A percentile compares a stretch with the other conserved stretches of the same genome.
Conservation (phyloP, 2,113 vertebrate genomes). For the Arvicanthis niloticus region DNA sequence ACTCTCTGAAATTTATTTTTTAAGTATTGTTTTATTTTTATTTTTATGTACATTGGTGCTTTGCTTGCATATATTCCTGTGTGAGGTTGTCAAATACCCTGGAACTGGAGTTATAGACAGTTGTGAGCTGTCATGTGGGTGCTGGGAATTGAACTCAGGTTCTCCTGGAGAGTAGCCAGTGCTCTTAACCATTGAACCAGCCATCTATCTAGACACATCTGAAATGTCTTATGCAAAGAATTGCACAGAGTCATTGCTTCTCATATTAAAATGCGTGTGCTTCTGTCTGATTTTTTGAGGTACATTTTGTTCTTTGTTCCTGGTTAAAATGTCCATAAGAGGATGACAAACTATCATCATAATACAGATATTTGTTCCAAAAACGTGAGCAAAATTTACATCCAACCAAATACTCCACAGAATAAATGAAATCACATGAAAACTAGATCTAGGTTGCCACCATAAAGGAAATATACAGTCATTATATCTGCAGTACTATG, state of each 20-base stretch:
- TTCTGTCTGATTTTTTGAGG: slow-evolving; percentile 29
- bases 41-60: neutral
- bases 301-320: slow-evolving; percentile 30
- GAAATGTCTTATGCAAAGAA: slow-evolving; percentile 29
- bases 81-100: too few species aligned
- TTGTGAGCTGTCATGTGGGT: too few species aligned
- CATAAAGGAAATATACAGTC: slow-evolving; percentile 28
- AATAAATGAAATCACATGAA: slow-evolving; percentile 52
- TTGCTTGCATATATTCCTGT: too few species aligned
- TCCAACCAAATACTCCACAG: neutral
- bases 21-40: neutral
- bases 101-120: too few species aligned
- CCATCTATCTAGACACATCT: neutral
- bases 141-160: too few species aligned
- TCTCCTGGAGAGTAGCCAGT: too few species aligned
- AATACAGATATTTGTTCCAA: slow-evolving; percentile 50
- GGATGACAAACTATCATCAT: neutral
- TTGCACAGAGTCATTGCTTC: neutral
- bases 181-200: too few species aligned
- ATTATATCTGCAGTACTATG: neutral
- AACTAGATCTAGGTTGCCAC: neutral
- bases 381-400: slow-evolving; percentile 39
- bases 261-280: slow-evolving; percentile 55
- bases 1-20: slow-evolving; percentile 12
- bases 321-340: slow-evolving; percentile 37